Base-by-base conservation (phyloP, 2,888 invertebrate species). In the Emmelina monodactyla region DNA sequence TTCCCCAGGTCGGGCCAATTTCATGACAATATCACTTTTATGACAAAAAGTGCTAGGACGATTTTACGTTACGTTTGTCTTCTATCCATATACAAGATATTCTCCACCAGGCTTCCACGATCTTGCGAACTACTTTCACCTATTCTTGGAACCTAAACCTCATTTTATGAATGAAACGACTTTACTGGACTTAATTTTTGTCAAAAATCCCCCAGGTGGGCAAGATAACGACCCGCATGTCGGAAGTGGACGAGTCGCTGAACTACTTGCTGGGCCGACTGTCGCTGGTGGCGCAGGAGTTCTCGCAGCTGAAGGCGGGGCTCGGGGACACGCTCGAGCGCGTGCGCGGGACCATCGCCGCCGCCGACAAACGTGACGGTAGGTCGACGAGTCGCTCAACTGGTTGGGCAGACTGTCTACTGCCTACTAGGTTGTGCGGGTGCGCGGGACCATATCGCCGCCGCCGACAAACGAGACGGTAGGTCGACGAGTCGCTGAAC, bases 241-340 rank as follows among this genome's bases (percentile, higher is more conserved):
- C 81, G 1, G 88, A 91, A 55, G 88, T 94, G 16, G 89, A 91
- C 45, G 87, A 87, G 34, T 91, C 94, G 62, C 76, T 94, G 40
- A 94, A 94, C 66, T 92, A 86, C 57, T 79, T 92, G 31, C 67
- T 94, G 39, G 93, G 93, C 4, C 81, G 89, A 37, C 68, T 94
- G 37, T 88, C 90, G 1, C 69, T 94, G 5, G 89, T 92, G 19
- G 90, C 91, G 1, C 90, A 91, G 47, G 93, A 94, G 63, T 94
- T 94, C 67, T 88, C 88, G 53, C 85, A 86, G 53, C 91, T 94
- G 44, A 91, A 92, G 58, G 71, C 79, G 1, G 91, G 90, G 0
- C 75, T 94, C 1, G 88, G 88, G 0, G 82, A 85, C 10, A 88
- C 91, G 0, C 60, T 93, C 35, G 87, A 88, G 45, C 84, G 88